phyloP scores from a whole-genome alignment of 2,113 vertebrate genomes.

The Mugil cephalus region DNA sequence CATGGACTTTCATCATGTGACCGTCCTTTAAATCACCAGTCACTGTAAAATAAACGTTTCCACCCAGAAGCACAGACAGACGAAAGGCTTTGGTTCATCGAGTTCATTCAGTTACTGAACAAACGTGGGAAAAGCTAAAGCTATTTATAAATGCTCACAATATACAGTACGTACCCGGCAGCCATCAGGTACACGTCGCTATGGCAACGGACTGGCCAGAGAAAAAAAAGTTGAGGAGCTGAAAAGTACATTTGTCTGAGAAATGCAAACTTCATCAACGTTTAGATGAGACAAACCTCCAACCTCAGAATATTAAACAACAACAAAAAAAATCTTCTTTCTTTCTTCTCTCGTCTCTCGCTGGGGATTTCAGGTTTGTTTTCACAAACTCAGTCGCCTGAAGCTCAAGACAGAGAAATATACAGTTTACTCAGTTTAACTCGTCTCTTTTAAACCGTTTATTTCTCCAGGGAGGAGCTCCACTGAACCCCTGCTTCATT shows the following conservation, averaged over 20 bases:
- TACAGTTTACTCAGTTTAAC: not conserved
- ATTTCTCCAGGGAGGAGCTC: constrained; percentile 26
- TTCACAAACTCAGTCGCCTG: constrained; percentile 27
- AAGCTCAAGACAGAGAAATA: constrained; percentile 2
- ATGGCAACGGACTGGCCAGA: constrained; percentile 2
- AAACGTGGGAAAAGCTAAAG: too few species aligned
- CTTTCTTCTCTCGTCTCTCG: not conserved
- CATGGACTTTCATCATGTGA: too few species aligned
- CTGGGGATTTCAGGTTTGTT: constrained; percentile 11
- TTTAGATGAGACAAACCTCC: not conserved
- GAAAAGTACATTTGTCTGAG: too few species aligned
- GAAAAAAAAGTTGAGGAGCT: constrained; percentile 15
- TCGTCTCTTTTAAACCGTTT: not conserved
- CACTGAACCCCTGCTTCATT: not conserved
- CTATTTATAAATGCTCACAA: too few species aligned
- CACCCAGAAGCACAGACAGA: too few species aligned
- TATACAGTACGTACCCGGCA: too few species aligned
- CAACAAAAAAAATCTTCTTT: constrained; percentile 2
- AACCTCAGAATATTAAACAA: too few species aligned
- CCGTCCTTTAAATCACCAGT: too few species aligned
- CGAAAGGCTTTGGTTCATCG: too few species aligned
- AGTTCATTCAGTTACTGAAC: too few species aligned
- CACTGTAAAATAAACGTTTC: too few species aligned
- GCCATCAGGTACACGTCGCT: constrained; percentile 19
- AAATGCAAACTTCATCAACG: too few species aligned